A percentile compares a stretch with the other conserved stretches of the same genome.
These are phyloP conservation scores for Sinhomidia bicolor DNA, from an alignment of 2,888 invertebrate genomes.

Conservation along the genomic window DNA sequence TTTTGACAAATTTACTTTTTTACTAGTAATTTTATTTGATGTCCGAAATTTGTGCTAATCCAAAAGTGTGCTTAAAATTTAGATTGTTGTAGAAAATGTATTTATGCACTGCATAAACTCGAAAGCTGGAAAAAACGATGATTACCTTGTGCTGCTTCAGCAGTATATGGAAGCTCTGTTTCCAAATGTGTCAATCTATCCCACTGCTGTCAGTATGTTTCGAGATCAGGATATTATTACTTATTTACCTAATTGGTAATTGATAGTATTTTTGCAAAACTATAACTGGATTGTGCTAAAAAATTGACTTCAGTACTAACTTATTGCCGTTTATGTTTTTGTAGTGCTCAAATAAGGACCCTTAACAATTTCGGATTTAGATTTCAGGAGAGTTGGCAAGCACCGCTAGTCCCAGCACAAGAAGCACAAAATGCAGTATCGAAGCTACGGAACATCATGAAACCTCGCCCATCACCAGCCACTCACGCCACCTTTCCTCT, in stretches of 20 bases:
- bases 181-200: constrained; percentile 73
- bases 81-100: constrained; percentile 75
- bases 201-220: constrained; percentile 74
- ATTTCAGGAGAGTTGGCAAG: constrained; percentile 72
- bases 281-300: no score
- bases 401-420: constrained; percentile 73
- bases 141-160: constrained; percentile 72
- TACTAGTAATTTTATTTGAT: no score
- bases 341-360: constrained; percentile 73
- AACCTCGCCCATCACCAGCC: constrained; percentile 53
- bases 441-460: constrained; percentile 61
- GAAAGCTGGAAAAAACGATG: constrained; percentile 66
- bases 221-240: constrained; percentile 68
- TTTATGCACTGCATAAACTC: constrained; percentile 75
- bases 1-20: no score
- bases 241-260: constrained; percentile 77
- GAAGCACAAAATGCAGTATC: constrained; percentile 62
- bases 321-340: no score
- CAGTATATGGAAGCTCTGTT: constrained; percentile 74
- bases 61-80: not conserved
- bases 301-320: no score
- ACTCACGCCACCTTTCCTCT: not conserved
- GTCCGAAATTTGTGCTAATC: no score
- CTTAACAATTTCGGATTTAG: constrained; percentile 75
- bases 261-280: no score